These are phyloP conservation scores for Saturnia pavonia DNA, from an alignment of 2,888 invertebrate species.

Conservation along the genomic window DNA sequence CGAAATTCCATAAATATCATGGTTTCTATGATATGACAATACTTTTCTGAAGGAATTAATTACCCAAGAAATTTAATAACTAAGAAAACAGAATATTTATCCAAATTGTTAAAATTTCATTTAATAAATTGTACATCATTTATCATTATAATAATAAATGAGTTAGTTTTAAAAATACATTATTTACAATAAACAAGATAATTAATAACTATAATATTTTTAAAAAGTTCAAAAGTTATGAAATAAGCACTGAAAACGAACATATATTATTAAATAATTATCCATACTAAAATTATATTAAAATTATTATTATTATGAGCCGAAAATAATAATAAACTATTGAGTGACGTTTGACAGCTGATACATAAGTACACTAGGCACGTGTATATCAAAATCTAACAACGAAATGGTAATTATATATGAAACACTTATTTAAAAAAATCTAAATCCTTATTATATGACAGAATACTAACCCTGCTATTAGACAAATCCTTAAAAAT, in stretches of 20 bases:
- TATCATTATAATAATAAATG: background rate
- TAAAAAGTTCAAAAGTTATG: background rate
- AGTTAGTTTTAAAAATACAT: background rate
- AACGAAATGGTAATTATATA: slow-evolving; percentile 55
- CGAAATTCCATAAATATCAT: background rate
- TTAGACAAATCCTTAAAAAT: slow-evolving; percentile 76
- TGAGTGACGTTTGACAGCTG: slow-evolving; percentile 70
- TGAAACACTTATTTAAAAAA: slow-evolving; percentile 51
- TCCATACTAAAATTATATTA: background rate
- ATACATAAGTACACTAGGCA: slow-evolving; percentile 56
- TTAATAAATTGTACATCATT: background rate
- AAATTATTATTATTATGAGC: slow-evolving; percentile 9
- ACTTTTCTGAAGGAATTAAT: background rate
- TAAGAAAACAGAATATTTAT: background rate
- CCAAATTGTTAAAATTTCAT: background rate
- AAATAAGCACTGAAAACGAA: background rate
- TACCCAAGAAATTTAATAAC: background rate
- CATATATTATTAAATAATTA: too few species aligned
- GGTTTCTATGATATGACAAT: background rate
- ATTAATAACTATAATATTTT: too few species aligned
- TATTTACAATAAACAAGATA: background rate
- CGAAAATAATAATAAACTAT: slow-evolving; percentile 44
- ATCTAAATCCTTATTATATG: slow-evolving; percentile 35
- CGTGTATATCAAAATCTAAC: slow-evolving; percentile 58
- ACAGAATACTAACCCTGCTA: slow-evolving; percentile 69